phyloP scores from a whole-genome alignment of 1,140 invertebrate species.

The Teleogryllus occipitalis region DNA sequence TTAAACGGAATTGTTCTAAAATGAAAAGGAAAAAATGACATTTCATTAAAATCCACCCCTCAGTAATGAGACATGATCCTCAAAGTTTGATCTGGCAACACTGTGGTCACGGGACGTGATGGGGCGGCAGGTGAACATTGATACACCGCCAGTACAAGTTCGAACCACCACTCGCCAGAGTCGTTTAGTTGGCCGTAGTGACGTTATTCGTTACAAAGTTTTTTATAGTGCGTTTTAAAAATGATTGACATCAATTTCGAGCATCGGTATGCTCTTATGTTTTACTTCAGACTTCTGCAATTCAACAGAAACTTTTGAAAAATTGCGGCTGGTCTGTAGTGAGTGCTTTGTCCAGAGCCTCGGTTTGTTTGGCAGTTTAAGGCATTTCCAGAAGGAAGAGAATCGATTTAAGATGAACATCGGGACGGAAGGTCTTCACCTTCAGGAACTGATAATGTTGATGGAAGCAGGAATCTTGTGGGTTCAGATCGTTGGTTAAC shows the following conservation, averaged over 20 bases:
- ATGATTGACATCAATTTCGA: conserved; percentile 20
- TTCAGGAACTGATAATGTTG: conserved; percentile 24
- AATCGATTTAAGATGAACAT: conserved; percentile 23
- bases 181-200: no score
- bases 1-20: no score
- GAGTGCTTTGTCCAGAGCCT: conserved; percentile 22
- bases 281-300: conserved; percentile 27
- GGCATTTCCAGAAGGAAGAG: conserved; percentile 25
- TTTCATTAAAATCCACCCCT: no score
- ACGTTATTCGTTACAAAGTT: neutral
- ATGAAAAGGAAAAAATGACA: no score
- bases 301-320: conserved; percentile 21
- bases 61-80: neutral
- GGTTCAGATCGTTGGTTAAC: conserved; percentile 16
- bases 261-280: conserved; percentile 27
- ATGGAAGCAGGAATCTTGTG: conserved; percentile 22
- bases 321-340: conserved; percentile 23
- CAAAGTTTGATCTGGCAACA: conserved; percentile 13
- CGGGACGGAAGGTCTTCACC: conserved; percentile 22
- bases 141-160: conserved; percentile 7
- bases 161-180: conserved; percentile 6
- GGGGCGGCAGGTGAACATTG: neutral
- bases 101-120: conserved; percentile 6
- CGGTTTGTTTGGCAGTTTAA: conserved; percentile 23
- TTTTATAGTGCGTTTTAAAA: conserved; percentile 18